Evolutionary conservation across 1,140 invertebrate species (phyloP), one percentile per base, ranked within the genome.

Genomic region (Drosophila oshimai): DNA sequence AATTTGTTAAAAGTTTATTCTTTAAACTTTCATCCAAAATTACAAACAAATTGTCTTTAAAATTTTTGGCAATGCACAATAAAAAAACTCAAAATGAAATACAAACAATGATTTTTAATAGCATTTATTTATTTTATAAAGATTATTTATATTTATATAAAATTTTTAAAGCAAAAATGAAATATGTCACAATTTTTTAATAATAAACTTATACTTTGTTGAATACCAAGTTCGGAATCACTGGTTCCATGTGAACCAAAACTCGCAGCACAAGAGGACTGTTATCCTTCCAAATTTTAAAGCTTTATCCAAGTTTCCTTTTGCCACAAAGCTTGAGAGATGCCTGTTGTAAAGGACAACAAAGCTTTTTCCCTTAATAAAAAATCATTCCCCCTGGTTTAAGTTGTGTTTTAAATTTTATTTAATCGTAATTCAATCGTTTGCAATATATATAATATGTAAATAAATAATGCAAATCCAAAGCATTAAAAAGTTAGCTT

Each of bases 391-490:
- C 2, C 6, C 20, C 10, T 0, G 0, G 10, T 36, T 28, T 20
- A 20, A 24, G 26, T 62, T 41, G 9, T 62, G 20, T 47, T 41
- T 70, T 58, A 42, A 49, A 42, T 70, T 70, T 64, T 70, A 70
- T 70, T 70, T 49, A 70, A 49, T 49, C 29, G 24, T 70, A 47
- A 70, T 70, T 70, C 34, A 70, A 70, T 70, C 9, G 26, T 62
- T 64, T 65, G 13, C 20, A 65, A 49, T 62, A 47, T 64, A 62
- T 24, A 29, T 65, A 75, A 72, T 75, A 68, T 70, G 62, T 73
- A 62, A 73, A 50, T 72, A 84, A 84, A 86, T 54, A 80, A 86
- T 86, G 80, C 80, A 86, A 87, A 80, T 86, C 75, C 67, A 86
- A 84, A 86, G 80, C 80, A 86, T 86, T 75, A 53, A 84, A 84